Evolutionary conservation across 2,888 invertebrate genomes (phyloP).

Genomic region (Psylliodes chrysocephalus): DNA sequence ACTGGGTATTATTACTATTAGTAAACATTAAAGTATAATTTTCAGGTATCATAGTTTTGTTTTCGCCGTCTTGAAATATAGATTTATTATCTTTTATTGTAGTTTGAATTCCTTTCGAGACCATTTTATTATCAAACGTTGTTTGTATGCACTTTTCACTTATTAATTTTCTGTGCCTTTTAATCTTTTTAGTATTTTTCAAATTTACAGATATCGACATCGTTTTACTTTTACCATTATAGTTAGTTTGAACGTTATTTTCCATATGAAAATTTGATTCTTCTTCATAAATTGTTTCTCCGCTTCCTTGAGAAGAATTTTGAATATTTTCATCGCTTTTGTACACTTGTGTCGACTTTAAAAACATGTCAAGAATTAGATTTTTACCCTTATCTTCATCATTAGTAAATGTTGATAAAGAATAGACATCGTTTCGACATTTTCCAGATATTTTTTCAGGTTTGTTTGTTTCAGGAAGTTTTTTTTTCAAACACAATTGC

Average conservation of each 20-base stretch:
- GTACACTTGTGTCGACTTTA: conserved; percentile 57
- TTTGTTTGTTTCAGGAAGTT: background rate
- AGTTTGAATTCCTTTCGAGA: conserved; percentile 40
- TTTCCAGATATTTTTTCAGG: background rate
- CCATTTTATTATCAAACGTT: conserved; percentile 25
- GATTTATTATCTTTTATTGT: conserved; percentile 12
- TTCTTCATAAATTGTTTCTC: conserved; percentile 46
- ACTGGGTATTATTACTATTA: conserved; percentile 26
- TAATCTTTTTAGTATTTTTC: conserved; percentile 42
- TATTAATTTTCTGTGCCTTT: conserved; percentile 22
- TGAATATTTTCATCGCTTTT: conserved; percentile 32
- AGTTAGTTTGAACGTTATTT: conserved; percentile 43
- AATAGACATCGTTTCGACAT: conserved; percentile 4
- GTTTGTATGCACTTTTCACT: conserved; percentile 36
- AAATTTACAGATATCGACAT: conserved; percentile 51
- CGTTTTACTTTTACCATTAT: conserved; percentile 46
- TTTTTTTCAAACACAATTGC: background rate
- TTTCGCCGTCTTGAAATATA: conserved; percentile 1
- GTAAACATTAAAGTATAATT: conserved; percentile 45
- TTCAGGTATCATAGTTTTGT: conserved; percentile 8
- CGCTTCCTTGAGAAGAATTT: conserved; percentile 26
- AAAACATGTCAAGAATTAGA: conserved; percentile 60
- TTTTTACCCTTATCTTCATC: conserved; percentile 57
- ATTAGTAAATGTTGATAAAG: conserved; percentile 45
- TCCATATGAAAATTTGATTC: conserved; percentile 49